phyloP scores from a whole-genome alignment of 2,888 invertebrate genomes.

The Ochlodes sylvanus region DNA sequence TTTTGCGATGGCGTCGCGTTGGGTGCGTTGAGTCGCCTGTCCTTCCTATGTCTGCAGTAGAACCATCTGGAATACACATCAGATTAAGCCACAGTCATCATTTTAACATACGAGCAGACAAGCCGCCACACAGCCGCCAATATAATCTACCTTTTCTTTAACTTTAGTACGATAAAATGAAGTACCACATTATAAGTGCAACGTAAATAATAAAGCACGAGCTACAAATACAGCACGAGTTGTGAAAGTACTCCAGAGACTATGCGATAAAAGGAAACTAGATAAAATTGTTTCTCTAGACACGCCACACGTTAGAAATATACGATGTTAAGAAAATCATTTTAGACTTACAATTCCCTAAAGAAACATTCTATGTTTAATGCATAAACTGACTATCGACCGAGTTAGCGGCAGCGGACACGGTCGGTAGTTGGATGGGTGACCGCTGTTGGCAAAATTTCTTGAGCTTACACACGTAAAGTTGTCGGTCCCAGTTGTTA shows the following conservation, averaged over 20 bases:
- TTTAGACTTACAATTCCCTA: slow-evolving; percentile 16
- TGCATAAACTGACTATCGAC: neutral
- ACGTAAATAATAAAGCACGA: neutral
- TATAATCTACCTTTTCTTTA: too few relatives aligned
- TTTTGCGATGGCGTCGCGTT: neutral
- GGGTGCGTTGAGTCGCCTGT: slow-evolving; percentile 52
- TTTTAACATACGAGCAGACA: too few relatives aligned
- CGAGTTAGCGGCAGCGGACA: too few relatives aligned
- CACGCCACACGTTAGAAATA: slow-evolving; percentile 14
- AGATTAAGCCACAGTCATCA: neutral
- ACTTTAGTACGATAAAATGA: neutral
- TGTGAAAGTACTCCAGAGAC: slow-evolving; percentile 3
- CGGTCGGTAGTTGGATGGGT: too few relatives aligned
- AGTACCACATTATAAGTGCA: slow-evolving; percentile 10
- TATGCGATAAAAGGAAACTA: slow-evolving; percentile 8
- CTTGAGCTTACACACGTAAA: too few relatives aligned
- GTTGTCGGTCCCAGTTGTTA: too few relatives aligned
- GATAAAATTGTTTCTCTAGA: slow-evolving; percentile 14
- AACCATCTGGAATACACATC: slow-evolving; percentile 66
- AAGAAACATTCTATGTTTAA: slow-evolving; percentile 1
- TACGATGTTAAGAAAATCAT: slow-evolving; percentile 17
- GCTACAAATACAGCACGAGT: neutral
- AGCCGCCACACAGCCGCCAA: too few relatives aligned
- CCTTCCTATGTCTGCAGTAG: slow-evolving; percentile 66
- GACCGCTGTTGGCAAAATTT: too few relatives aligned